Percentiles rank a stretch among this genome's conserved stretches.
Conservation (phyloP, 1,140 invertebrate genomes). For the Magallana gigas region DNA sequence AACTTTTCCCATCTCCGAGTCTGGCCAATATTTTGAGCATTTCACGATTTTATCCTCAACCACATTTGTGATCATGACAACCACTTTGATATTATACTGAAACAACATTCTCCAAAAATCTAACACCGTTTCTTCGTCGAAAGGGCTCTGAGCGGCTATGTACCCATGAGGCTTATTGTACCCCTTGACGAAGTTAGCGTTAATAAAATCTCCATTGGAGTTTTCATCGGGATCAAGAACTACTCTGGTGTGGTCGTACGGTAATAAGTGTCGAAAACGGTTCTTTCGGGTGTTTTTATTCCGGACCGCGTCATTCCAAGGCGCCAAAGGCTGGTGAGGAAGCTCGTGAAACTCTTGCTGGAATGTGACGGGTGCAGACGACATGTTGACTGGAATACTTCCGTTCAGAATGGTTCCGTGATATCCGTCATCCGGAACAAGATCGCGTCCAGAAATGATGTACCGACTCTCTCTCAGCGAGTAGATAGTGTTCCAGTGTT, state of each 20-base stretch:
- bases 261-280: constrained; percentile 74
- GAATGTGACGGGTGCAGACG: constrained; percentile 65
- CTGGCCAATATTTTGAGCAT: constrained; percentile 79
- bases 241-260: constrained; percentile 77
- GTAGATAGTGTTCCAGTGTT: constrained; percentile 73
- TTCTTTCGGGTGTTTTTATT: constrained; percentile 69
- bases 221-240: constrained; percentile 62
- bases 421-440: constrained; percentile 58
- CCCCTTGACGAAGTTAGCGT: constrained; percentile 85
- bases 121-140: constrained; percentile 73
- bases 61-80: constrained; percentile 75
- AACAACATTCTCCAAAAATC: constrained; percentile 78
- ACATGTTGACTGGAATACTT: constrained; percentile 35
- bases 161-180: constrained; percentile 71
- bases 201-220: constrained; percentile 92
- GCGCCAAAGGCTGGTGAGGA: constrained; percentile 63
- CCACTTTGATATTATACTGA: constrained; percentile 68
- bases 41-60: constrained; percentile 77
- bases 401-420: constrained; percentile 54
- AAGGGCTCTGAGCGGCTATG: constrained; percentile 78
- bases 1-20: constrained; percentile 57
- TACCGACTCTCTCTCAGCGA: constrained; percentile 69
- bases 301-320: constrained; percentile 63
- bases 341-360: constrained; percentile 74
- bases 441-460: constrained; percentile 67